Evolutionary conservation across 2,888 invertebrate species (phyloP).

Genomic region (Plagodis dolabraria): DNA sequence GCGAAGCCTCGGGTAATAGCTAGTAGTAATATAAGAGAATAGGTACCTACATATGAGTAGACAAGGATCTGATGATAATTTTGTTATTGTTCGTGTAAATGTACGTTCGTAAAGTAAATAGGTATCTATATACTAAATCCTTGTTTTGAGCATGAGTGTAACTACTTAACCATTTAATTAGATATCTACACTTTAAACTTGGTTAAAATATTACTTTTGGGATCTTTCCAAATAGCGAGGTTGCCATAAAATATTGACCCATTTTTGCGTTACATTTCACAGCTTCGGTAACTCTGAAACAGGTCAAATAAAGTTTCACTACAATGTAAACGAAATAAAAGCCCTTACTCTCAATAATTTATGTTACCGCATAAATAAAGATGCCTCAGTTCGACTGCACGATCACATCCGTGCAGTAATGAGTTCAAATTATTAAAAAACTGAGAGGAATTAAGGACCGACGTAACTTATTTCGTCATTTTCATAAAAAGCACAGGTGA

Average conservation of each 20-base stretch:
- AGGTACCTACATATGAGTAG: too few relatives aligned
- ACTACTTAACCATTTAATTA: too few relatives aligned
- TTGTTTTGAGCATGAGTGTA: too few relatives aligned
- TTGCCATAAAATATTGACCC: slow-evolving; percentile 28
- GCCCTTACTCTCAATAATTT: slow-evolving; percentile 22
- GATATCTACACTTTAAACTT: too few relatives aligned
- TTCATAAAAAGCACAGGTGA: slow-evolving; percentile 74
- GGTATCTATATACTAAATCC: too few relatives aligned
- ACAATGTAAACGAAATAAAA: background rate
- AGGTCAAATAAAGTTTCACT: slow-evolving; percentile 17
- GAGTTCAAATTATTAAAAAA: slow-evolving; percentile 64
- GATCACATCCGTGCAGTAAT: slow-evolving; percentile 58
- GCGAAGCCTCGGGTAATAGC: too few relatives aligned
- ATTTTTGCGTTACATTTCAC: background rate
- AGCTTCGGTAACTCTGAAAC: slow-evolving; percentile 15
- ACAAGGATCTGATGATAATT: too few relatives aligned
- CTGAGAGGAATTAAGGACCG: slow-evolving; percentile 30
- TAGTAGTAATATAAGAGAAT: too few relatives aligned
- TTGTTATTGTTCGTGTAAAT: too few relatives aligned
- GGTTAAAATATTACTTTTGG: slow-evolving; percentile 1
- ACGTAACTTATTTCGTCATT: slow-evolving; percentile 57
- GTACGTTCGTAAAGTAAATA: too few relatives aligned
- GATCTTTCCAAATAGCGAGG: slow-evolving; percentile 30
- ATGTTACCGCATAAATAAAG: slow-evolving; percentile 46
- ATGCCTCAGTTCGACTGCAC: slow-evolving; percentile 56